Evolutionary conservation across 2,113 vertebrate species (phyloP).

Genomic region (Lycaon pictus): DNA sequence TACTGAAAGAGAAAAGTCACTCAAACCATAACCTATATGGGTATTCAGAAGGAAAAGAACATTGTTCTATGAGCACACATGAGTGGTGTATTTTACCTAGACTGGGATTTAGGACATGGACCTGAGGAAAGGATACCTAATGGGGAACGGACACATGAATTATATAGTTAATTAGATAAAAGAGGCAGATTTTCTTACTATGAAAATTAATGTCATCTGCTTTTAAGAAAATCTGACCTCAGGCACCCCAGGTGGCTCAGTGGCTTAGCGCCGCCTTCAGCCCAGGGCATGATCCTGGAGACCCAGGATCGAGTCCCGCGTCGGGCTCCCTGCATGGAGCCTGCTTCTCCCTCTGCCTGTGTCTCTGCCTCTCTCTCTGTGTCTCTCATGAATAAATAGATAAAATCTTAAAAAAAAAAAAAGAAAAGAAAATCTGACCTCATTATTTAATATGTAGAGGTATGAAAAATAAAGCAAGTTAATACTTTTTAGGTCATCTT

Average conservation of each 20-base stretch:
- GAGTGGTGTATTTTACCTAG: background rate
- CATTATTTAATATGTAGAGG: constrained; percentile 5
- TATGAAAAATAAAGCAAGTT: background rate
- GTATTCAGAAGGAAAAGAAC: background rate
- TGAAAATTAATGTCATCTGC: constrained; percentile 3
- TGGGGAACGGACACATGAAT: background rate
- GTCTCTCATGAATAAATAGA: too few relatives aligned
- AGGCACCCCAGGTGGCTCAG: background rate
- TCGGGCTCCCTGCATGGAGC: too few relatives aligned
- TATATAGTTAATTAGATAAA: background rate
- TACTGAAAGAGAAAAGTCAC: background rate
- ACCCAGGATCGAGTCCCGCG: too few relatives aligned
- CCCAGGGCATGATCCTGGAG: too few relatives aligned
- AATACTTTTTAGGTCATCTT: background rate
- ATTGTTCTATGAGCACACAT: accelerated
- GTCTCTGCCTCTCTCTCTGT: too few relatives aligned
- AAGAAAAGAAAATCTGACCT: background rate
- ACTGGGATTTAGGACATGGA: background rate
- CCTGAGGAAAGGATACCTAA: background rate
- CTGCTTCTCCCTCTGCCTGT: too few relatives aligned
- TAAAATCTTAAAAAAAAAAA: too few relatives aligned
- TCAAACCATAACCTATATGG: background rate
- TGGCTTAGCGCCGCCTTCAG: too few relatives aligned
- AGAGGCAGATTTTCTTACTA: background rate
- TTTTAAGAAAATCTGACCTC: constrained; percentile 16